phyloP scores from a whole-genome alignment of 2,888 invertebrate species.

The Trachelus stipa region DNA sequence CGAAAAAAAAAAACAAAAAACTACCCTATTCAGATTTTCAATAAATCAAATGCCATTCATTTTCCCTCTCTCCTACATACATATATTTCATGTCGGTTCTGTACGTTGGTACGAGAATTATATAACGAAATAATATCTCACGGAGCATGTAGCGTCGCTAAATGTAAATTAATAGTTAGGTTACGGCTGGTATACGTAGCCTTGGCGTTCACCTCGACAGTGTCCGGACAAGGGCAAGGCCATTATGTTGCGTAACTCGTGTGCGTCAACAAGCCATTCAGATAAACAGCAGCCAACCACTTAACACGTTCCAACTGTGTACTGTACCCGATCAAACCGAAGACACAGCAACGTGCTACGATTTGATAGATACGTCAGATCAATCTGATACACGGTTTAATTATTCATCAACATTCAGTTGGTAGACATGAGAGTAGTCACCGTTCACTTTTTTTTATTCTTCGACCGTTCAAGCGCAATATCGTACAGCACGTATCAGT shows the following conservation, averaged over 20 bases:
- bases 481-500: not conserved
- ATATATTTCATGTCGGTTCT: not conserved
- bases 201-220: constrained; percentile 37
- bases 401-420: not conserved
- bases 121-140: constrained; percentile 12
- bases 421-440: too few relatives aligned
- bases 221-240: constrained; percentile 41
- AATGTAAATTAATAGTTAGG: constrained; percentile 35
- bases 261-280: constrained; percentile 23
- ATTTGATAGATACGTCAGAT: constrained; percentile 4
- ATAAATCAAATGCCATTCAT: too few relatives aligned
- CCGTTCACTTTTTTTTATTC: too few relatives aligned
- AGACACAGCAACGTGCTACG: not conserved
- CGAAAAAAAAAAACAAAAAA: rapidly evolving
- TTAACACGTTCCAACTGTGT: constrained; percentile 6
- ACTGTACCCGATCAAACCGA: not conserved
- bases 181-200: constrained; percentile 22
- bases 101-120: constrained; percentile 21
- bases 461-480: not conserved
- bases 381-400: not conserved
- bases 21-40: too few relatives aligned
- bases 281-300: constrained; percentile 22
- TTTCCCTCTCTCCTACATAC: constrained; percentile 14
- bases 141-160: constrained; percentile 16
- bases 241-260: constrained; percentile 38